These are phyloP conservation scores for Chlorodrepanis virens DNA, from an alignment of 2,113 vertebrate species.

Conservation along the genomic window DNA sequence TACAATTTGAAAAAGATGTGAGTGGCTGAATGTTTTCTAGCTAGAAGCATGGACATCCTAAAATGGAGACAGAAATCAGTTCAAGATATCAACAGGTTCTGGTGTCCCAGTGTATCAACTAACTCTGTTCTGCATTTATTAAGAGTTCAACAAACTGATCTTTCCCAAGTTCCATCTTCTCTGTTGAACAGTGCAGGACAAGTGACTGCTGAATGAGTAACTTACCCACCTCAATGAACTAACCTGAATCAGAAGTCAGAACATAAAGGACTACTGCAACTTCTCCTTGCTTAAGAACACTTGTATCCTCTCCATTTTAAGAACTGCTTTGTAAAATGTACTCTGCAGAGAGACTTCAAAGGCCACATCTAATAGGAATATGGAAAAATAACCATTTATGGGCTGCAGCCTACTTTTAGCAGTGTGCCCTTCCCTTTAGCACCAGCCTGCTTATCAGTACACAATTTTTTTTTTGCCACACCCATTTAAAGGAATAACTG, in stretches of 20 bases:
- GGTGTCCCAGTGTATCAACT: not conserved
- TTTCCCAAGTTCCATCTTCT: not conserved
- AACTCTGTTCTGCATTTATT: not conserved
- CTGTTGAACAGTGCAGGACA: not conserved
- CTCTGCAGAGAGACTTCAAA: not conserved
- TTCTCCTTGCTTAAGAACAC: not conserved
- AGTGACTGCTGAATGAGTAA: not conserved
- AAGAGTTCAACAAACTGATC: not conserved
- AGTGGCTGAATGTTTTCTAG: not conserved
- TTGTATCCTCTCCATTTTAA: not conserved
- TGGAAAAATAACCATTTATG: not conserved
- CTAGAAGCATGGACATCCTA: not conserved
- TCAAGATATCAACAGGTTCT: not conserved
- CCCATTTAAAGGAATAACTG: conserved; percentile 35
- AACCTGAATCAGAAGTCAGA: not conserved
- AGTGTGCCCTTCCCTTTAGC: not conserved
- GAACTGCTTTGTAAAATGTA: not conserved
- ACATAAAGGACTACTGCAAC: not conserved
- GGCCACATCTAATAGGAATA: not conserved
- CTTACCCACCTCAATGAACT: not conserved
- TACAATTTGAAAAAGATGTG: rapidly evolving
- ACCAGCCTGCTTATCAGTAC: conserved; percentile 43
- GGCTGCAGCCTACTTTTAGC: not conserved
- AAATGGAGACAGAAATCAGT: not conserved
- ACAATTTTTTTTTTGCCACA: conserved; percentile 11